Conservation (phyloP, 1,140 invertebrate species). For the Telenomus remus region DNA sequence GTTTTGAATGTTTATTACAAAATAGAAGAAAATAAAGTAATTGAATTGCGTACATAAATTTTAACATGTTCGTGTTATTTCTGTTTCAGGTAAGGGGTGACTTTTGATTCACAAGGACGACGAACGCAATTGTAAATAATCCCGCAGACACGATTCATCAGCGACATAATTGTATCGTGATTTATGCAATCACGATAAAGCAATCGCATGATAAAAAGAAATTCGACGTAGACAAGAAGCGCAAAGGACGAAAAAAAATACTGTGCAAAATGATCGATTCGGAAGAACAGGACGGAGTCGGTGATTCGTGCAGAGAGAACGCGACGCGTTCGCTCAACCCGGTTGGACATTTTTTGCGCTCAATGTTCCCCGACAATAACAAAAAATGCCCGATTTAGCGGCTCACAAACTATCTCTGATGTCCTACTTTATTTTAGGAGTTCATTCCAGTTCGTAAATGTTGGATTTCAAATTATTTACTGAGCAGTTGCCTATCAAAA, state of each 20-base stretch:
- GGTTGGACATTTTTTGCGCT: slow-evolving; percentile 31
- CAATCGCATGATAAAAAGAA: slow-evolving; percentile 44
- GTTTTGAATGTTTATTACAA: too few species aligned
- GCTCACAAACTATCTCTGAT: too few species aligned
- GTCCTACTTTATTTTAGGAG: too few species aligned
- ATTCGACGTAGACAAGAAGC: slow-evolving; percentile 9
- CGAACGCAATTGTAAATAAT: slow-evolving; percentile 15
- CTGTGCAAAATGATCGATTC: slow-evolving; percentile 47
- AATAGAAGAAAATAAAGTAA: too few species aligned
- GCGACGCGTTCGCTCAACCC: slow-evolving; percentile 4
- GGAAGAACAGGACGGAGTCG: slow-evolving; percentile 26
- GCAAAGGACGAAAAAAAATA: slow-evolving; percentile 14
- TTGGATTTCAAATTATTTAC: too few species aligned
- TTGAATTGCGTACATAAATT: background rate
- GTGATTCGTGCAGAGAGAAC: slow-evolving; percentile 27
- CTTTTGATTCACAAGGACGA: slow-evolving; percentile 13
- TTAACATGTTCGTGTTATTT: slow-evolving; percentile 4
- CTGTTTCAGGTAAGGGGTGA: slow-evolving; percentile 39
- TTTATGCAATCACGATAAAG: slow-evolving; percentile 45
- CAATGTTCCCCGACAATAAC: too few species aligned
- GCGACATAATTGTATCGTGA: slow-evolving; percentile 46
- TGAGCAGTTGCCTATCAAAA: too few species aligned
- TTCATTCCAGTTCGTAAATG: too few species aligned
- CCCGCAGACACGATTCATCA: slow-evolving; percentile 34
- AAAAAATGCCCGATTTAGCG: too few species aligned